Conservation (phyloP, 1,140 invertebrate species). For the Acyrthosiphon pisum region DNA sequence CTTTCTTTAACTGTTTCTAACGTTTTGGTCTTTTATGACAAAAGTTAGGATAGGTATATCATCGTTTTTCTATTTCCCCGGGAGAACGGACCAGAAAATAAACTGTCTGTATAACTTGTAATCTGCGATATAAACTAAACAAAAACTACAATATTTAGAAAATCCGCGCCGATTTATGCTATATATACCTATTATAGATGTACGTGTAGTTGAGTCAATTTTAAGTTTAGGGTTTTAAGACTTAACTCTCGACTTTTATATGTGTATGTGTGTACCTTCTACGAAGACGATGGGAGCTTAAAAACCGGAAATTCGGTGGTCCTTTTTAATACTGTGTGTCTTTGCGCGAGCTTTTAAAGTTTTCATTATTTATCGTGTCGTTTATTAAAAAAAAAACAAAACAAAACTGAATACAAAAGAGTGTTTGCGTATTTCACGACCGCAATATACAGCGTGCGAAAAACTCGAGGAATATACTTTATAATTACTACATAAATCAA, state of each 20-base stretch:
- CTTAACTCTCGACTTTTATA: background rate
- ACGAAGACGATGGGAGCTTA: background rate
- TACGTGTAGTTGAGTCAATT: background rate
- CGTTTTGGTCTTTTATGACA: background rate
- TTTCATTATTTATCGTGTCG: slow-evolving; percentile 24
- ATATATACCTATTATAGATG: background rate
- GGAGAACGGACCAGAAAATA: background rate
- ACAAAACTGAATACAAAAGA: background rate
- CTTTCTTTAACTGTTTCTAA: background rate
- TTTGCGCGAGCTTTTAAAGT: background rate
- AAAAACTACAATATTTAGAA: background rate
- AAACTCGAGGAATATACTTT: background rate
- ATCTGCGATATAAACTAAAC: background rate
- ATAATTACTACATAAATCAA: slow-evolving; percentile 18
- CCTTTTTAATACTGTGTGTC: background rate
- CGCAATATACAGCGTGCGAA: background rate
- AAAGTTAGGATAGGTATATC: background rate
- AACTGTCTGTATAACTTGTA: background rate
- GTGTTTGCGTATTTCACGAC: background rate
- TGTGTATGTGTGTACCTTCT: background rate
- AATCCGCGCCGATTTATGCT: background rate
- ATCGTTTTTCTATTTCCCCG: background rate
- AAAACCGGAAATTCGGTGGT: background rate
- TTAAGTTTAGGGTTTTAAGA: background rate
- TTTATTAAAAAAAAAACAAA: slow-evolving; percentile 6